These are phyloP conservation scores for Rhingia rostrata DNA, from an alignment of 2,888 invertebrate genomes.

Conservation along the genomic window DNA sequence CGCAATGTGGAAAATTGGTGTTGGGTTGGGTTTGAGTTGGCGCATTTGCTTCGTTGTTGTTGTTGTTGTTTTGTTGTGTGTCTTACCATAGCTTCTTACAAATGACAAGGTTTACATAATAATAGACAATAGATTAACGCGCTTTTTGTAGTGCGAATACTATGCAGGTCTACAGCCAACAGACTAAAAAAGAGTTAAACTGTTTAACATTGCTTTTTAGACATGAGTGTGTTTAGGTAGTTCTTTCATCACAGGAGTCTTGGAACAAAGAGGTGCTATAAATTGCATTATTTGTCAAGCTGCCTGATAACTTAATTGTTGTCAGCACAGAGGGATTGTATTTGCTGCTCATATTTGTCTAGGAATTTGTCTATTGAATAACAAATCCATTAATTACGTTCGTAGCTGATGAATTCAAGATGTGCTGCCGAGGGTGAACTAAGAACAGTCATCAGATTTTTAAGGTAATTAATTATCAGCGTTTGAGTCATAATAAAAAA, in stretches of 20 bases:
- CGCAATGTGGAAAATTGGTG: constrained; percentile 69
- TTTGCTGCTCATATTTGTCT: too few relatives aligned
- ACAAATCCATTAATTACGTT: too few relatives aligned
- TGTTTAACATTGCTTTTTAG: constrained; percentile 63
- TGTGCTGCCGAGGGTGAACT: too few relatives aligned
- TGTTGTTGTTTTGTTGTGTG: background rate
- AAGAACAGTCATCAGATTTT: too few relatives aligned
- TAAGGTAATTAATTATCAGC: too few relatives aligned
- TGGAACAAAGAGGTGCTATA: constrained; percentile 27
- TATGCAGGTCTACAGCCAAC: constrained; percentile 3
- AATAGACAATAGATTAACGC: constrained; percentile 54
- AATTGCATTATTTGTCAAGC: constrained; percentile 52
- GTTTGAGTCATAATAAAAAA: too few relatives aligned
- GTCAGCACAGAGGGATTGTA: background rate
- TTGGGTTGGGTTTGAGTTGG: constrained; percentile 72
- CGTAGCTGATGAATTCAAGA: too few relatives aligned
- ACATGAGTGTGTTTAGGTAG: constrained; percentile 25
- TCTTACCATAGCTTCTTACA: constrained; percentile 32
- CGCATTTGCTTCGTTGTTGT: constrained; percentile 33
- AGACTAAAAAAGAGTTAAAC: constrained; percentile 39
- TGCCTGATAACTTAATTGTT: constrained; percentile 37
- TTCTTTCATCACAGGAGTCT: background rate
- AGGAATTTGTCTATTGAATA: too few relatives aligned
- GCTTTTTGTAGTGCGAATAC: constrained; percentile 4
- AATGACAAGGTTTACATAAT: constrained; percentile 54